A percentile compares a stretch with the other conserved stretches of the same genome.
Conservation (phyloP, 2,797 vertebrate genomes). For the Ceryle rudis region DNA sequence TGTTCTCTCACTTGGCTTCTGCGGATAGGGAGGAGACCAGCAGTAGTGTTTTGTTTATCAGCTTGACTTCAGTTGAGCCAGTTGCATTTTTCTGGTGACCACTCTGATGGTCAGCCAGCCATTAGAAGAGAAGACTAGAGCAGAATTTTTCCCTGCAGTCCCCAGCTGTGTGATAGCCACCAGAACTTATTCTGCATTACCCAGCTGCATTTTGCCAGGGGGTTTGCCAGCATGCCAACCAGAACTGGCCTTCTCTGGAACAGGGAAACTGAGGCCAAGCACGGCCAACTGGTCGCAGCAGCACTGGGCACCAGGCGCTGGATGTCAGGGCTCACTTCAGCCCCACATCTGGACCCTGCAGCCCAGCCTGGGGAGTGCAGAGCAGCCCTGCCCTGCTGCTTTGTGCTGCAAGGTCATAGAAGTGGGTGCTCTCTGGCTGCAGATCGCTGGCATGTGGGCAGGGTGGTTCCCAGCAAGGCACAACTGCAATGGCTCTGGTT, state of each 20-base stretch:
- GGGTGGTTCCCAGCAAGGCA: not conserved
- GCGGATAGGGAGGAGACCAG: not conserved
- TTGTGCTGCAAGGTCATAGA: not conserved
- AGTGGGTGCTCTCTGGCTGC: no score
- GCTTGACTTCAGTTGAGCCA: not conserved
- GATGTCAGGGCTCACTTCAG: not conserved
- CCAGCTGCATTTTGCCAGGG: not conserved
- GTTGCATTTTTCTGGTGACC: not conserved
- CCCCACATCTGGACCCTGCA: rapidly evolving
- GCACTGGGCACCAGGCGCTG: not conserved
- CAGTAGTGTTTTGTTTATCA: not conserved
- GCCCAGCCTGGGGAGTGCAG: no score
- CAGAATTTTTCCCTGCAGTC: not conserved
- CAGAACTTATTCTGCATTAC: rapidly evolving
- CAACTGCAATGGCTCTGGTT: not conserved
- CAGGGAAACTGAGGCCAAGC: not conserved
- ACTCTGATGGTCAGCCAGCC: not conserved
- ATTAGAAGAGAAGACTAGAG: not conserved
- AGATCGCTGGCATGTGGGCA: not conserved
- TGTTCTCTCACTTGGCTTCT: not conserved
- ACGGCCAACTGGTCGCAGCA: not conserved
- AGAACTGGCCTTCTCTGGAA: not conserved
- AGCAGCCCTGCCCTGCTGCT: no score
- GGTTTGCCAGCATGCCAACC: not conserved
- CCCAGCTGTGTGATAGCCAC: rapidly evolving